Evolutionary conservation across 2,113 vertebrate species (phyloP).

Genomic region (Saimiri boliviensis): DNA sequence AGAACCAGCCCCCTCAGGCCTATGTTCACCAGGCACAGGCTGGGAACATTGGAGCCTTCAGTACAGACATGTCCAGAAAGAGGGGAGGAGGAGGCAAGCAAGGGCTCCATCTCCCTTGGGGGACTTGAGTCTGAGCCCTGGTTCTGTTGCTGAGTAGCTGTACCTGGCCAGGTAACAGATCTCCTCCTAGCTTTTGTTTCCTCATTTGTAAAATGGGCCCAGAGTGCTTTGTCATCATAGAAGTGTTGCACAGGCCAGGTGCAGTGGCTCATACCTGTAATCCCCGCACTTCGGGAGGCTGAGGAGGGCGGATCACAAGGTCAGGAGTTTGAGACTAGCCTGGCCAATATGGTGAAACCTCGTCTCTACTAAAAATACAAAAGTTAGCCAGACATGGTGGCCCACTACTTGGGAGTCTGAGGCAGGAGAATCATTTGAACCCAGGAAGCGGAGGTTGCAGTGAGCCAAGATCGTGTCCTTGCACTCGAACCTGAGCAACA

Average conservation of each 20-base stretch:
- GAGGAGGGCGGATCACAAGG: too few relatives aligned
- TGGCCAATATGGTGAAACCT: too few relatives aligned
- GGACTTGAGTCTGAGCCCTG: not conserved
- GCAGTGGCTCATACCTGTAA: too few relatives aligned
- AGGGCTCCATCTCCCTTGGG: not conserved
- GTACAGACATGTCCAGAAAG: not conserved
- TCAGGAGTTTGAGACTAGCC: too few relatives aligned
- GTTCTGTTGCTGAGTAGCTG: not conserved
- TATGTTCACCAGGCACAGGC: not conserved
- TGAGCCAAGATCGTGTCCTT: too few relatives aligned
- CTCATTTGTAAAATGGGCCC: not conserved
- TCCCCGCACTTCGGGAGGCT: too few relatives aligned
- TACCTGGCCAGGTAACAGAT: not conserved
- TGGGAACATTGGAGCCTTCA: not conserved
- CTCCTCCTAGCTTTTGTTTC: not conserved
- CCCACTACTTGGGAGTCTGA: fast-evolving
- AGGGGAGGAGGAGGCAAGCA: not conserved
- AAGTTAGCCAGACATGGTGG: too few relatives aligned
- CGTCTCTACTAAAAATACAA: too few relatives aligned
- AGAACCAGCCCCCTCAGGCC: not conserved
- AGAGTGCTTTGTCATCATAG: not conserved
- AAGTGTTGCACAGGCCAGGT: not conserved
- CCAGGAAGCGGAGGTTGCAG: too few relatives aligned
- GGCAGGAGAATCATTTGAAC: too few relatives aligned
- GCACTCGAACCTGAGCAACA: too few relatives aligned